Evolutionary conservation across 2,113 vertebrate species (phyloP).

Genomic region (Thalassoma bifasciatum): DNA sequence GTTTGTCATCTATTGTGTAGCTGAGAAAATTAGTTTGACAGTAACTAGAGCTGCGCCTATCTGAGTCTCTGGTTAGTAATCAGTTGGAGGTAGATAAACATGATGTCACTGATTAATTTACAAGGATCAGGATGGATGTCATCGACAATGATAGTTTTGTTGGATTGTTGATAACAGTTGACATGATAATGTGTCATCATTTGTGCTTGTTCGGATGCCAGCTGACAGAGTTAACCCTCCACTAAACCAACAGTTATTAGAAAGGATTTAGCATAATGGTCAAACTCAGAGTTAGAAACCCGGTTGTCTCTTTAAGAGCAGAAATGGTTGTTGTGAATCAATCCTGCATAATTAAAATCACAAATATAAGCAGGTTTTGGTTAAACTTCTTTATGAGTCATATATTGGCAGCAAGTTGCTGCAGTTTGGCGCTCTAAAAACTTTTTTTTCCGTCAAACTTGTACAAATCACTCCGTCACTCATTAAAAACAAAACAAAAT

Average conservation of each 20-base stretch:
- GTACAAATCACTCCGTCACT: too few relatives aligned
- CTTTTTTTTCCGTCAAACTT: too few relatives aligned
- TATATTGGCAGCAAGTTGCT: background rate
- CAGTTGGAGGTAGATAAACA: slow-evolving; percentile 5
- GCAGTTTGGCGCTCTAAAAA: too few relatives aligned
- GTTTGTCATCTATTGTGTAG: slow-evolving; percentile 51
- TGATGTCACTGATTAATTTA: slow-evolving; percentile 16
- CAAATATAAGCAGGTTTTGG: slow-evolving; percentile 9
- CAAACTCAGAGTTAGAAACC: slow-evolving; percentile 1
- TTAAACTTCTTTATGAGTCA: slow-evolving; percentile 6
- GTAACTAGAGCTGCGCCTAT: slow-evolving; percentile 29
- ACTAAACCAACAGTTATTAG: background rate
- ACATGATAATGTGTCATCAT: background rate
- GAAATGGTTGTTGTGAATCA: slow-evolving; percentile 5
- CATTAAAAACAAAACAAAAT: too few relatives aligned
- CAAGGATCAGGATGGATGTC: background rate
- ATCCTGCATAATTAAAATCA: background rate
- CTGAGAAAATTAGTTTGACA: slow-evolving; percentile 34
- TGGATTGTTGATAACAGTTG: background rate
- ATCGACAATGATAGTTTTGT: background rate
- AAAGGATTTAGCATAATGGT: slow-evolving; percentile 8
- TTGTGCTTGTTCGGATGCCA: slow-evolving; percentile 5
- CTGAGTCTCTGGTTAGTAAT: slow-evolving; percentile 21
- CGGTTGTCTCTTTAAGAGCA: background rate
- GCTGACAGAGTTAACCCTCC: background rate